Evolutionary conservation across 2,797 vertebrate genomes (phyloP).

Genomic region (Alcedo atthis): DNA sequence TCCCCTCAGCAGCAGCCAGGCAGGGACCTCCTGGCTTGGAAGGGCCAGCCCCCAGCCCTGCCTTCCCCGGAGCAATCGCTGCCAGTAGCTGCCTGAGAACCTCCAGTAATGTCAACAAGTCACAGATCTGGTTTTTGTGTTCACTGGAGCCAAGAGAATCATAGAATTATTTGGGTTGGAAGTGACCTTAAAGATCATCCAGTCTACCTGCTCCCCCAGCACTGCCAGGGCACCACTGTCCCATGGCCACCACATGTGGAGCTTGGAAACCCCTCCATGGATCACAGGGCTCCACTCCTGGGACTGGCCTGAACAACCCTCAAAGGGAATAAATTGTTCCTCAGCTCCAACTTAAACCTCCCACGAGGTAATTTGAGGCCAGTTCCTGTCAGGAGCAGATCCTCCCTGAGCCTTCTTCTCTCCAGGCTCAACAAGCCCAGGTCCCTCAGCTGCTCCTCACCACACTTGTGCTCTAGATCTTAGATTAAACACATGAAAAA

Average conservation of each 20-base stretch:
- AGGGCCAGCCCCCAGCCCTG: neutral
- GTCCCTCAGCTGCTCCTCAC: neutral
- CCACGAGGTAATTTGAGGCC: too few species aligned
- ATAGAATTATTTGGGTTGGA: neutral
- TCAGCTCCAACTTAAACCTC: too few species aligned
- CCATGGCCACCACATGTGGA: neutral
- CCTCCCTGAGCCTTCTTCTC: neutral
- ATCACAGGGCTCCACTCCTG: neutral
- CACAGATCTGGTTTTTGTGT: fast-evolving
- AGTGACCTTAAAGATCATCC: neutral
- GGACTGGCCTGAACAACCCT: too few species aligned
- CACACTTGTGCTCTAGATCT: neutral
- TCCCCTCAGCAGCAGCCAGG: neutral
- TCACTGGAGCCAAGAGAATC: neutral
- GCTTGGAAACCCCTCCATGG: neutral
- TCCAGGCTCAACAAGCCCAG: neutral
- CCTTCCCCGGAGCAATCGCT: neutral
- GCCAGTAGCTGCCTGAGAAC: neutral
- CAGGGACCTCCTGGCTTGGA: neutral
- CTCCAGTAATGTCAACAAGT: too few species aligned
- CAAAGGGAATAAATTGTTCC: too few species aligned
- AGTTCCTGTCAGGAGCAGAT: too few species aligned
- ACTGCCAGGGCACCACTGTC: neutral
- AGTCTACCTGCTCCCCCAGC: neutral
- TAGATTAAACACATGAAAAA: neutral